phyloP scores from a whole-genome alignment of 1,140 invertebrate species.

The Matsumurasca onukii region DNA sequence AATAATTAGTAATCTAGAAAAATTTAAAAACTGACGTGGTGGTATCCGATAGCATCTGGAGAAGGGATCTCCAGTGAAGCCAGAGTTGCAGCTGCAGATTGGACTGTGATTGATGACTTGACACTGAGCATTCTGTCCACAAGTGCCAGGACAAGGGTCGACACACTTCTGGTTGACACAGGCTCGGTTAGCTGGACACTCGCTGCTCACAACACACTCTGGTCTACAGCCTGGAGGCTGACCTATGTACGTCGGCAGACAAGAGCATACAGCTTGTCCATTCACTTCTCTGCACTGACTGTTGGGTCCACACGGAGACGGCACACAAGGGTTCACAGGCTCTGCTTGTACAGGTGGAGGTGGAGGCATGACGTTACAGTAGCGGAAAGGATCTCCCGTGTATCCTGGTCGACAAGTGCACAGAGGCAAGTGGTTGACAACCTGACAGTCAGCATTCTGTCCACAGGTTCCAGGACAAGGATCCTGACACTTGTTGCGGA shows the following conservation, averaged over 20 bases:
- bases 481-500: slow-evolving; percentile 66
- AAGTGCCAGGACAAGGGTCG: slow-evolving; percentile 60
- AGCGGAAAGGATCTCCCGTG: slow-evolving; percentile 56
- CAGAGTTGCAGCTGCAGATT: slow-evolving; percentile 51
- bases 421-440: slow-evolving; percentile 56
- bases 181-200: slow-evolving; percentile 65
- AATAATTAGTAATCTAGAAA: no score
- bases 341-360: slow-evolving; percentile 43
- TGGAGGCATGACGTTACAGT: slow-evolving; percentile 47
- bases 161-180: slow-evolving; percentile 59
- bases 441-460: slow-evolving; percentile 55
- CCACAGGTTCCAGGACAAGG: slow-evolving; percentile 63
- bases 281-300: slow-evolving; percentile 63
- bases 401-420: slow-evolving; percentile 58
- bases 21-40: slow-evolving; percentile 19
- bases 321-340: slow-evolving; percentile 66
- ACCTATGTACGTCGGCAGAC: slow-evolving; percentile 66
- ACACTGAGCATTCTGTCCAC: slow-evolving; percentile 57
- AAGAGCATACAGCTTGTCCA: slow-evolving; percentile 66
- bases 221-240: slow-evolving; percentile 71
- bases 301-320: slow-evolving; percentile 77
- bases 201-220: slow-evolving; percentile 75
- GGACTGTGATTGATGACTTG: slow-evolving; percentile 54
- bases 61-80: slow-evolving; percentile 52
- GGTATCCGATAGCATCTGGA: slow-evolving; percentile 45